Evolutionary conservation across 2,797 vertebrate genomes (phyloP), one percentile per base, ranked within the genome.

Genomic region (Sandelia bainsii): DNA sequence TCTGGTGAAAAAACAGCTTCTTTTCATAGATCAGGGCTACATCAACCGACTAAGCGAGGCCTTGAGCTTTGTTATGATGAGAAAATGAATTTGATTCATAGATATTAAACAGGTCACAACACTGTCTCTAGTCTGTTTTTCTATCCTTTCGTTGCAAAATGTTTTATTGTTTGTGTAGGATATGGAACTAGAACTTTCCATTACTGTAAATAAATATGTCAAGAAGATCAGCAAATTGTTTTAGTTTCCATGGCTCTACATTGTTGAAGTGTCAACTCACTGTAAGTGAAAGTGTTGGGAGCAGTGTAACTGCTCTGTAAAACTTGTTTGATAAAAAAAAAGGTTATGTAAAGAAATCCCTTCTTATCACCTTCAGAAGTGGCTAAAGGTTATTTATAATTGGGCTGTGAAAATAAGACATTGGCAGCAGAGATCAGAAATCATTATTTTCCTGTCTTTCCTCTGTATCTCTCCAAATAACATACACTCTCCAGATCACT

Each of bases 341-440:
- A n/a, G 11, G 19, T 29, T 61, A 8, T 61, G 19, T 61, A 1
- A 14, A 32, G 17, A 61, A 61, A 46, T 46, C 42, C 25, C 16
- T 22, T 42, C 16, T 52, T 14, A 60, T 54, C n/a, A 20, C 6
- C 1, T 20, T 27, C 54, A 53, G 10, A 37, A 63, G 22, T 27
- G 17, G 27, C 25, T 56, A n/a, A 45, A 58, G 54, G 22, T 53
- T 52, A 27, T 29, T 58, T 32, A 32, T 46, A 45, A 32, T 34
- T 14, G 22, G 13, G 14, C 17, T 16, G 39, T 11, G 6, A 19
- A 20, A 48, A 44, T 6, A 50, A 25, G 49, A 40, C 22, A 46
- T 48, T 11, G 40, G 29, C 22, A 32, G 1, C 8, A 11, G 17
- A 27, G 12, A 59, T 45, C 37, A 51, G 50, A 39, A 54, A 39